phyloP scores from a whole-genome alignment of 2,113 vertebrate genomes.

The Cinclus cinclus region DNA sequence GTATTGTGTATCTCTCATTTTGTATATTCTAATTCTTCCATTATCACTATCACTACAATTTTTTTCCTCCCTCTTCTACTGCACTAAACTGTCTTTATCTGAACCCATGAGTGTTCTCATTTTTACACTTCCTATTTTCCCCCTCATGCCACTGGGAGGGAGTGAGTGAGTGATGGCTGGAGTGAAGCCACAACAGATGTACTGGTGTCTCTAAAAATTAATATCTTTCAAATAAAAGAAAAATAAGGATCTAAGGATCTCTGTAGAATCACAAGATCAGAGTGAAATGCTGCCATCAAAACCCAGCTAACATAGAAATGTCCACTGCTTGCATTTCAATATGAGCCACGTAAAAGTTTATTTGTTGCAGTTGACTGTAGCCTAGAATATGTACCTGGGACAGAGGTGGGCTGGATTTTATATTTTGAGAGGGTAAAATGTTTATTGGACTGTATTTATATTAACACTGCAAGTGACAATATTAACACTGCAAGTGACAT shows the following conservation, averaged over 20 bases:
- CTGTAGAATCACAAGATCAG: neutral
- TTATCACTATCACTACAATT: neutral
- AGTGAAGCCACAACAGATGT: neutral
- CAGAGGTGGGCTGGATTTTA: neutral
- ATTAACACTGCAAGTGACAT: neutral
- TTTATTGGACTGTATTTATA: neutral
- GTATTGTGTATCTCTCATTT: neutral
- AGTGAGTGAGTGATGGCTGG: neutral
- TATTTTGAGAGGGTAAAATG: neutral
- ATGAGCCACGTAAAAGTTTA: neutral
- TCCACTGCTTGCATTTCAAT: neutral
- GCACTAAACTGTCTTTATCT: neutral
- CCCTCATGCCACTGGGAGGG: rapidly evolving
- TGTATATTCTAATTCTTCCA: neutral
- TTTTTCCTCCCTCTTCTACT: neutral
- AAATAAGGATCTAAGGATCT: neutral
- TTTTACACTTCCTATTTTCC: neutral
- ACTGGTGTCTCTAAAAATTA: neutral
- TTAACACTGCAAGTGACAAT: neutral
- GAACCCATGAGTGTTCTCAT: rapidly evolving
- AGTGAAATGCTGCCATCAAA: neutral
- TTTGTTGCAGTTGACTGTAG: neutral
- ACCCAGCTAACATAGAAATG: neutral
- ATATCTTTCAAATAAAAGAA: neutral
- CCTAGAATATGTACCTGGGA: neutral